Conservation (phyloP, 2,113 vertebrate genomes). For the Jaculus jaculus region DNA sequence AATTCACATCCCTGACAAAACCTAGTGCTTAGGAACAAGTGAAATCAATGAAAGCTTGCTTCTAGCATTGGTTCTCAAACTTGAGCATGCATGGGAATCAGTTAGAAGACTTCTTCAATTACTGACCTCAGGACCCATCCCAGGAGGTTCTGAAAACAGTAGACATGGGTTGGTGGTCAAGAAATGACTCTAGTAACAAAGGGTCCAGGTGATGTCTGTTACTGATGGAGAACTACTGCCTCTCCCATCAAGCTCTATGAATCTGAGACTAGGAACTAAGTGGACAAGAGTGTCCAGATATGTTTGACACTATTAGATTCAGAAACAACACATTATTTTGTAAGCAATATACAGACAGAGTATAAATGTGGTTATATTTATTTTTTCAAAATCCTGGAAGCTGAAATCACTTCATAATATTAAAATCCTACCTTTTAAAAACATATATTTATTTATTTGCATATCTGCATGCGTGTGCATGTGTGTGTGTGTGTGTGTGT, state of each 20-base stretch:
- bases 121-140: not conserved
- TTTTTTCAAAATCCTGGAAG: constrained; percentile 35
- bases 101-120: not conserved
- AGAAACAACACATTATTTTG: not conserved
- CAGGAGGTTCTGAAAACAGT: not conserved
- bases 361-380: not conserved
- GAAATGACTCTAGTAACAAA: not conserved
- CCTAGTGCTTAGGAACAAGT: constrained; percentile 36
- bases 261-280: not conserved
- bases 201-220: not conserved
- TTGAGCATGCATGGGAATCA: not conserved
- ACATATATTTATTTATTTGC: too few species aligned
- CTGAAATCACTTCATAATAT: not conserved
- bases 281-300: not conserved
- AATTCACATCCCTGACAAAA: constrained; percentile 60
- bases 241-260: not conserved
- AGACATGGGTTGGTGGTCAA: not conserved
- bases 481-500: too few species aligned
- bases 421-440: not conserved
- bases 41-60: constrained; percentile 61
- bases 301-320: constrained; percentile 3
- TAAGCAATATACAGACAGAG: constrained; percentile 11
- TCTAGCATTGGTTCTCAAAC: constrained; percentile 15
- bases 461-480: too few species aligned
- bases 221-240: not conserved